Conservation (phyloP, 1,140 invertebrate species). For the Heliothis subflexa region DNA sequence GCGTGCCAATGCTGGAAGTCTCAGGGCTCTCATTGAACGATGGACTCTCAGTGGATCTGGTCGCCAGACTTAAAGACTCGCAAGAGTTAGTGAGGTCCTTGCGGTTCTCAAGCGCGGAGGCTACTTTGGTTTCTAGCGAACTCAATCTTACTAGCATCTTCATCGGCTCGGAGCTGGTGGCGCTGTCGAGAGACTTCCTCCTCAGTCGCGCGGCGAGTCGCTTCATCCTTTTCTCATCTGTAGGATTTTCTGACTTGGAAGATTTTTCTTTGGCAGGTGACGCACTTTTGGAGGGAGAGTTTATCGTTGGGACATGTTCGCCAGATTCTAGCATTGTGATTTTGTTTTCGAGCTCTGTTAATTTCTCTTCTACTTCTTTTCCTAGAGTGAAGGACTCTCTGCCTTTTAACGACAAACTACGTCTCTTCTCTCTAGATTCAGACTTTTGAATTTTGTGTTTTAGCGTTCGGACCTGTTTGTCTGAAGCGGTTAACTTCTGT, state of each 20-base stretch:
- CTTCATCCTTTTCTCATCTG: slow-evolving; percentile 86
- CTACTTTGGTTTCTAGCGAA: slow-evolving; percentile 91
- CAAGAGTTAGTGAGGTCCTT: slow-evolving; percentile 84
- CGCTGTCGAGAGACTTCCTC: slow-evolving; percentile 92
- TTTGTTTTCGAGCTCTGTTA: slow-evolving; percentile 92
- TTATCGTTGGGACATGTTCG: slow-evolving; percentile 78
- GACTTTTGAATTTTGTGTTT: slow-evolving; percentile 93
- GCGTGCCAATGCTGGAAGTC: slow-evolving; percentile 70
- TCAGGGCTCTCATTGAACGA: slow-evolving; percentile 72
- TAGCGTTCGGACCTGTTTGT: slow-evolving; percentile 92
- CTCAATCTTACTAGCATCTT: slow-evolving; percentile 91
- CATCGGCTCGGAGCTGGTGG: slow-evolving; percentile 91
- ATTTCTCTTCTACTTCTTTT: slow-evolving; percentile 94
- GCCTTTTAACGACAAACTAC: slow-evolving; percentile 93
- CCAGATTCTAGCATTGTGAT: slow-evolving; percentile 89
- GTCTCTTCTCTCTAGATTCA: slow-evolving; percentile 91
- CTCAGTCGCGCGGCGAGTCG: slow-evolving; percentile 86
- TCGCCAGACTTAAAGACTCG: slow-evolving; percentile 84
- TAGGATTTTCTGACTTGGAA: slow-evolving; percentile 82
- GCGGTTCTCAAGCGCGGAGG: slow-evolving; percentile 86
- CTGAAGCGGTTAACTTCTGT: slow-evolving; percentile 92
- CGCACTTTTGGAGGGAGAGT: slow-evolving; percentile 83
- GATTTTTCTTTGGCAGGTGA: slow-evolving; percentile 85
- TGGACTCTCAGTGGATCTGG: slow-evolving; percentile 73
- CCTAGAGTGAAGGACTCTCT: slow-evolving; percentile 92